Evolutionary conservation across 2,113 vertebrate species (phyloP).

Genomic region (Corynorhinus townsendii): DNA sequence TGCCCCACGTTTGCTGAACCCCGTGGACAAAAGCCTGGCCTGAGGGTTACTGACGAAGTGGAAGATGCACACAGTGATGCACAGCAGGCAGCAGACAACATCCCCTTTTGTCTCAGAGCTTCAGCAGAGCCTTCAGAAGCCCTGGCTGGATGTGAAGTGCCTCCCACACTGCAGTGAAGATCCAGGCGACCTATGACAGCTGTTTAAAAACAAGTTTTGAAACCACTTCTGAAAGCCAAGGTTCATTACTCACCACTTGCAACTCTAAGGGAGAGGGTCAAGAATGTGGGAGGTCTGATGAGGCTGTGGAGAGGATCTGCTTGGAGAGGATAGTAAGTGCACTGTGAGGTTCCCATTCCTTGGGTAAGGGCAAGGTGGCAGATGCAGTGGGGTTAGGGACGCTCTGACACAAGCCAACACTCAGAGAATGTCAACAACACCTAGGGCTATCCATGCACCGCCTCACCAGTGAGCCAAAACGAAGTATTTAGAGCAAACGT

Average conservation of each 20-base stretch:
- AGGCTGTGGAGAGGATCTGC: not conserved
- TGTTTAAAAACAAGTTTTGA: not conserved
- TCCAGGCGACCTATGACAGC: not conserved
- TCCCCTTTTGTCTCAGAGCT: not conserved
- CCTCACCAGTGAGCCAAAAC: not conserved
- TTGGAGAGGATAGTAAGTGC: not conserved
- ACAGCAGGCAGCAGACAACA: not conserved
- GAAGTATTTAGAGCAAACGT: not conserved
- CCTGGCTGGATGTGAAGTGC: not conserved
- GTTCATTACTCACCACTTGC: not conserved
- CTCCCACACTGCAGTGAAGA: not conserved
- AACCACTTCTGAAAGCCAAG: not conserved
- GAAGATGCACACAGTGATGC: not conserved
- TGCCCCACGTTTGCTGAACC: not conserved
- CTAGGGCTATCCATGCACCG: not conserved
- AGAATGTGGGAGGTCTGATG: not conserved
- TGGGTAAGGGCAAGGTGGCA: not conserved
- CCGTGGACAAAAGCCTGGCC: not conserved
- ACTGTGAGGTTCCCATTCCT: not conserved
- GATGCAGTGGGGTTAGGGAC: not conserved
- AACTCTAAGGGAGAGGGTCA: not conserved
- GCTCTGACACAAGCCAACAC: not conserved
- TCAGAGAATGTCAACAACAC: not conserved
- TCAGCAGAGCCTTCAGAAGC: not conserved
- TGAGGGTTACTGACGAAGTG: not conserved